phyloP scores from a whole-genome alignment of 2,888 invertebrate genomes.

The Lasioglossum villosulum region DNA sequence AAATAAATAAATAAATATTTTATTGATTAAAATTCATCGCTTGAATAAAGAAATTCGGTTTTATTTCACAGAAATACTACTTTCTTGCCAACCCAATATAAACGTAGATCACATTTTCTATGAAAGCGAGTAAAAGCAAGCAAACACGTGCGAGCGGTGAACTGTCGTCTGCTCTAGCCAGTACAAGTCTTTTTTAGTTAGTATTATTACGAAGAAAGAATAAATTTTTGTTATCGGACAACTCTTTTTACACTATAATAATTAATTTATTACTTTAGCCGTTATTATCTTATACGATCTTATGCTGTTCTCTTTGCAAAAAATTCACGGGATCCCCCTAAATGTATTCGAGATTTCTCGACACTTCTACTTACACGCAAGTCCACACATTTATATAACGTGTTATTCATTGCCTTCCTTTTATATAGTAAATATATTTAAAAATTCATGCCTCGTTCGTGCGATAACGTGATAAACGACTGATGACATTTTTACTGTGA shows the following conservation, averaged over 20 bases:
- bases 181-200: slow-evolving; percentile 68
- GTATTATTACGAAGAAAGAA: slow-evolving; percentile 56
- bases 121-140: slow-evolving; percentile 3
- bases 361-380: slow-evolving; percentile 15
- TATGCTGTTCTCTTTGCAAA: slow-evolving; percentile 15
- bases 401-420: slow-evolving; percentile 24
- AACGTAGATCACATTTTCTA: slow-evolving; percentile 37
- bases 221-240: slow-evolving; percentile 45
- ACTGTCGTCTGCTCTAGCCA: slow-evolving; percentile 56
- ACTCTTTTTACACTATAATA: slow-evolving; percentile 61
- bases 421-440: slow-evolving; percentile 15
- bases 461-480: slow-evolving; percentile 20
- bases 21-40: no score
- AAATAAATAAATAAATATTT: no score
- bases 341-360: slow-evolving; percentile 4
- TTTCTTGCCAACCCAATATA: no score
- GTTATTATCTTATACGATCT: slow-evolving; percentile 37
- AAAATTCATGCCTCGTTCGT: slow-evolving; percentile 2
- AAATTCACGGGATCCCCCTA: neutral
- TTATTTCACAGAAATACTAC: no score
- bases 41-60: no score
- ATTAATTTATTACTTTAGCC: slow-evolving; percentile 76
- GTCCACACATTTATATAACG: slow-evolving; percentile 18
- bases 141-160: slow-evolving; percentile 25
- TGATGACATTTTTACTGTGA: slow-evolving; percentile 25